Evolutionary conservation across 2,797 vertebrate species (phyloP), one percentile per base, ranked within the genome.

Genomic region (Peromyscus eremicus): DNA sequence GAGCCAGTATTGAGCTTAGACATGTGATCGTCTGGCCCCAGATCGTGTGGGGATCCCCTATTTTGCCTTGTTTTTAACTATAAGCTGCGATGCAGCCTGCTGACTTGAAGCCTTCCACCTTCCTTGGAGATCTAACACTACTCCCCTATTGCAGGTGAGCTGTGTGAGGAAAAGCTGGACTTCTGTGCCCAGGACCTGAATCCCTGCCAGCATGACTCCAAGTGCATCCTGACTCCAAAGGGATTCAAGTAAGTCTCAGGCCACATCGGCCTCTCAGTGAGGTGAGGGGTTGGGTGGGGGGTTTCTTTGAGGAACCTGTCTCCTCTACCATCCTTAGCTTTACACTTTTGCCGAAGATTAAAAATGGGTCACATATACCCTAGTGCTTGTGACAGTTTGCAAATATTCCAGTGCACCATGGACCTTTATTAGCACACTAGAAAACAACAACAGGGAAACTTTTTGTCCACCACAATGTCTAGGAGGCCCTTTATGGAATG

Each of bases 101-200:
- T 52, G 75, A 57, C 34, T 14, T 93, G 92, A 92, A 91, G 40
- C 23, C 85, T 76, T 11, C 11, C 37, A 4, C 71, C 55, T 83
- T 86, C 70, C 89, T 85, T n/a, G 52, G 34, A 94, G 70, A 94
- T 88, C 66, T 98, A 90, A 98, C 19, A 81, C 92, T 23, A 0
- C 94, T 92, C 97, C 97, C 98, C 17, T 98, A 94, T 99, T 98
- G 84, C 98, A 99, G 99, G 99, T 79, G 99, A 99, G 97, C 98
- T 99, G 62, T 99, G 99, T 98, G 99, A 99, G 96, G 99, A 99
- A 98, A 99, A 99, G 98, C 98, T 99, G 98, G 99, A 99, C 98
- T 99, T 99, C 98, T 99, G 99, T 95, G 99, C 99, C 97, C 99
- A 99, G 66, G 99, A 99, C 91, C 98, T 99, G 97, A 99, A 99